Evolutionary conservation across 2,113 vertebrate species (phyloP).

Genomic region (Cryptomyrus ogoouensis): DNA sequence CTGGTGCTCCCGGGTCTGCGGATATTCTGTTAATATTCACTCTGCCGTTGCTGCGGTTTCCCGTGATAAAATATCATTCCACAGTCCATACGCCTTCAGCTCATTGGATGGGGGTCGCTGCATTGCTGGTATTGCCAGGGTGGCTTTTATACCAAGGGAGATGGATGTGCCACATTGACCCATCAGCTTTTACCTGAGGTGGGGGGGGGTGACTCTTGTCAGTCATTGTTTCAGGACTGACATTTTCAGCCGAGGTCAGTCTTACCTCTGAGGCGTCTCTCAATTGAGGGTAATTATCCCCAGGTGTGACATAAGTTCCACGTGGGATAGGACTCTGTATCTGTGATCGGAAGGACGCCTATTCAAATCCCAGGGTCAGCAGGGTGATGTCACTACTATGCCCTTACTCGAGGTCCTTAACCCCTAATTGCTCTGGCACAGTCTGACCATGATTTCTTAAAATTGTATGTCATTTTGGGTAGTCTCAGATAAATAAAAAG

Average conservation of each 20-base stretch:
- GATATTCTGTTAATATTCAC: constrained; percentile 9
- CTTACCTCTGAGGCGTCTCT: neutral
- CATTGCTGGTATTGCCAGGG: neutral
- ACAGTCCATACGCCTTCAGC: neutral
- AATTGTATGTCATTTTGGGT: neutral
- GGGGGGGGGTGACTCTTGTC: neutral
- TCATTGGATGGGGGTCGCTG: neutral
- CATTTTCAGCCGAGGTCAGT: neutral
- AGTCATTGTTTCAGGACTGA: neutral
- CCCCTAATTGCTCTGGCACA: neutral
- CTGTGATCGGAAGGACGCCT: neutral
- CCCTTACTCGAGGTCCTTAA: neutral
- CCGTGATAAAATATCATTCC: neutral
- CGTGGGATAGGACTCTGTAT: neutral
- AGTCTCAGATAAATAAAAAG: neutral
- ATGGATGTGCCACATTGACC: neutral
- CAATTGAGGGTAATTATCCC: neutral
- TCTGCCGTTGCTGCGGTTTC: neutral
- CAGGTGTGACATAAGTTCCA: neutral
- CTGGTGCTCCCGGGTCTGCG: neutral
- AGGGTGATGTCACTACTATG: neutral
- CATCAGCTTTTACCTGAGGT: neutral
- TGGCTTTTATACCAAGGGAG: neutral
- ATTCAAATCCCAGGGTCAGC: neutral
- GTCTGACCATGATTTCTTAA: neutral